Base-by-base conservation (phyloP, 2,888 invertebrate species). In the Ophion ventricosus region DNA sequence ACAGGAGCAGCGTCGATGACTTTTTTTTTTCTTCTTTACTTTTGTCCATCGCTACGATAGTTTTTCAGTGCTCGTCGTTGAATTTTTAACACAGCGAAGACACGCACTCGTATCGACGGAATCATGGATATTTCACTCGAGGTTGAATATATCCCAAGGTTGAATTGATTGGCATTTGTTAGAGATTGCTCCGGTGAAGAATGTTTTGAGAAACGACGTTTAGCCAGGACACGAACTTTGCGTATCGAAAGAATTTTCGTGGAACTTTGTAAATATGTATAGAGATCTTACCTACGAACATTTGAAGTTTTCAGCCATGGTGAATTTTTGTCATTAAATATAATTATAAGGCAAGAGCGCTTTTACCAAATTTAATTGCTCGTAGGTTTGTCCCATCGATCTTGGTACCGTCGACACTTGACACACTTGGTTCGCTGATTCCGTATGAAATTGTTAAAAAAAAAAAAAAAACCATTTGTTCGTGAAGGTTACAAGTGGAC, bases 151-250 rank as follows among this genome's bases (percentile, higher is more conserved):
- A n/a, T n/a, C n/a, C 54, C 40, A 35, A 74, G 80, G 74, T 35
- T 59, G 25, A 35, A 74, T 67, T 20, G 11, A 80, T 80, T 74
- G 3, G 10, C 80, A 29, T 54, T 14, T 35, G 29, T 75, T 54
- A 8, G 14, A 14, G 63, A 70, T 69, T 26, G 8, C 14, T 20
- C 4, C n/a, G 43, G 61, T n/a, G 49, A 61, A 69, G 54, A 70
- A 63, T 43, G 17, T 25, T n/a, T 59, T 23, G 11, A 29, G 20
- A 43, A 40, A 49, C 54, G 35, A 17, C 35, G 25, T 29, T 17
- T 23, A 35, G 61, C 8, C 25, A 29, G 23, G 49, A 5, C 23
- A 23, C 29, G 23, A 23, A 26, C 20, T 56, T 56, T 49, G 23
- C 10, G 40, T 14, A n/a, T 23, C 23, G 25, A 61, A 17, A 17